These are phyloP conservation scores for Globia sparganii DNA, from an alignment of 2,888 invertebrate genomes.

Conservation along the genomic window DNA sequence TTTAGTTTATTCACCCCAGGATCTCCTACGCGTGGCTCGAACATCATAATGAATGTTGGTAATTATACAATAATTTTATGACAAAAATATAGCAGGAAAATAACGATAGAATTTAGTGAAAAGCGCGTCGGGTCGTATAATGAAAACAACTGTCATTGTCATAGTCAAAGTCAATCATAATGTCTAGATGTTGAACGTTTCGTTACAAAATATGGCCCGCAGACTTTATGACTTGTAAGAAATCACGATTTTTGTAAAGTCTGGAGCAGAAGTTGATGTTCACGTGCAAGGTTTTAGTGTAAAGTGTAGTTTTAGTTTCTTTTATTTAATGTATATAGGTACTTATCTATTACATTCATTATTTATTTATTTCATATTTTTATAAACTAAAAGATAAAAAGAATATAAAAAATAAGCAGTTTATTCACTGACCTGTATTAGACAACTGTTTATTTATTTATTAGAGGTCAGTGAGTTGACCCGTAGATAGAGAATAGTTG, in stretches of 20 bases:
- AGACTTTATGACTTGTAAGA: not conserved
- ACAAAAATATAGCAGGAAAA: not conserved
- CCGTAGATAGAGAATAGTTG: too few species aligned
- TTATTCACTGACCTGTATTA: too few species aligned
- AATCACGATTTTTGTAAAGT: not conserved
- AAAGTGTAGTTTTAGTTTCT: not conserved
- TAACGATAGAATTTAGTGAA: conserved; percentile 6
- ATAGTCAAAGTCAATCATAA: too few species aligned
- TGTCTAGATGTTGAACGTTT: not conserved
- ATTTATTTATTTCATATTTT: too few species aligned
- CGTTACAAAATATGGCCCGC: conserved; percentile 5
- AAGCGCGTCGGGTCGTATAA: not conserved
- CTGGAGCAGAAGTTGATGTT: not conserved
- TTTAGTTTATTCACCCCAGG: conserved; percentile 27
- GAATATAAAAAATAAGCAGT: too few species aligned
- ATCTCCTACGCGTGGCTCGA: conserved; percentile 42
- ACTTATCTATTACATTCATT: too few species aligned
- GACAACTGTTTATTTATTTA: too few species aligned
- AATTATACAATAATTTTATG: not conserved
- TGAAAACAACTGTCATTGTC: conserved; percentile 1
- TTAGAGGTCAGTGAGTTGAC: too few species aligned
- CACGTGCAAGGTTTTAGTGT: not conserved
- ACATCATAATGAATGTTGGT: conserved; percentile 41
- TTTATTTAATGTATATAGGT: too few species aligned
- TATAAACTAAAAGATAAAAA: too few species aligned